A percentile compares a stretch with the other conserved stretches of the same genome.
phyloP scores from a whole-genome alignment of 1,140 invertebrate species.

The Sipha flava region DNA sequence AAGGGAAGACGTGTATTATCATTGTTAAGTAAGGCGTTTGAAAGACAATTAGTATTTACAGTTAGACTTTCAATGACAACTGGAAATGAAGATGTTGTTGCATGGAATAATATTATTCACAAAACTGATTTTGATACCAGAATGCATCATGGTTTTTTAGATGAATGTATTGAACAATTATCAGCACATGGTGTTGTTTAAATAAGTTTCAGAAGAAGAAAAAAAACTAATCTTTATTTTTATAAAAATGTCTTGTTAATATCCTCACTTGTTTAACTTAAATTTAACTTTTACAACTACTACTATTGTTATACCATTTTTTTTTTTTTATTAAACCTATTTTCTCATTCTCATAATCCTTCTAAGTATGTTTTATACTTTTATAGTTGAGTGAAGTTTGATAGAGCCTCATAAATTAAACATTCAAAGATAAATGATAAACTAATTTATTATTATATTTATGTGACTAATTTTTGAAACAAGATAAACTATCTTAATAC shows the following conservation, averaged over 20 bases:
- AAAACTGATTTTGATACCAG: conserved; percentile 76
- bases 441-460: not conserved
- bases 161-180: conserved; percentile 61
- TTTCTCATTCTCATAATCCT: not conserved
- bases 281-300: not conserved
- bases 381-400: no score
- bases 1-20: conserved; percentile 55
- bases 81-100: conserved; percentile 76
- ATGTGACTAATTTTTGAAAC: not conserved
- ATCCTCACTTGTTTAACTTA: not conserved
- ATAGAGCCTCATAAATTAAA: no score
- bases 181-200: conserved; percentile 55
- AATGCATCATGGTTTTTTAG: conserved; percentile 66
- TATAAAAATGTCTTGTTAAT: not conserved
- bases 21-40: conserved; percentile 70
- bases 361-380: no score
- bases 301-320: no score
- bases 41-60: conserved; percentile 74
- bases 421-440: no score
- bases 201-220: not conserved
- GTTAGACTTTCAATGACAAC: conserved; percentile 80
- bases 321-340: not conserved
- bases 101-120: conserved; percentile 86
- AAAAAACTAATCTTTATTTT: not conserved
- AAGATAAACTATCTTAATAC: not conserved